Evolutionary conservation across 1,140 invertebrate species (phyloP), one percentile per base, ranked within the genome.

Genomic region (Sitobion miscanthi): DNA sequence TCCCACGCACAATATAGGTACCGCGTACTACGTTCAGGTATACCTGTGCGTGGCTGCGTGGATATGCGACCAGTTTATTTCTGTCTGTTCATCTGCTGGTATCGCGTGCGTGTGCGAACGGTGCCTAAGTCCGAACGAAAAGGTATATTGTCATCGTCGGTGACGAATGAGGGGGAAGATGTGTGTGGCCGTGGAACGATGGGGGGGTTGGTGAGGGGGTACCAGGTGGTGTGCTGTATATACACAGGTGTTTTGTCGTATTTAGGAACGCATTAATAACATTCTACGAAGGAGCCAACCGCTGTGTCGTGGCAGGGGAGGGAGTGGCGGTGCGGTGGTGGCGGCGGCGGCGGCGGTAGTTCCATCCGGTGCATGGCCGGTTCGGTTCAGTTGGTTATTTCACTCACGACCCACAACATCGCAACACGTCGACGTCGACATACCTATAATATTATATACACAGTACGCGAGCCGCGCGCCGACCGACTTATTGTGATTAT

Each of bases 181-280:
- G 38, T 30, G 42, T 21, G 69, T 77, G 62, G 62, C 62, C 62
- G 11, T n/a, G 62, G 62, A n/a, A n/a, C 25, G 52, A 30, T 9
- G 9, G 90, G 69, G 23, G 30, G n/a, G 35, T 20, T 21, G 38
- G 42, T 21, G 3, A n/a, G 82, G 91, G 91, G 91, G 47, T 42
- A 83, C 91, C 91, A 93, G 91, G 91, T 93, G 91, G 91, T 86
- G 91, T 86, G 77, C 82, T n/a, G 47, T 93, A 54, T 93, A 93
- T 57, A 93, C 77, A 85, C 91, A 93, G 91, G 91, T 93, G 91
- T 93, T 93, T 93, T 93, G 91, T 93, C 82, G 91, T 85, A 93
- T 93, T 93, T 93, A 93, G 91, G 91, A 86, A 93, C 91, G 91
- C 91, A 85, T 93, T 93, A 93, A 93, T 93, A 93, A 54, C 82